phyloP scores from a whole-genome alignment of 1,140 invertebrate species.

The Rhopalosiphum padi region DNA sequence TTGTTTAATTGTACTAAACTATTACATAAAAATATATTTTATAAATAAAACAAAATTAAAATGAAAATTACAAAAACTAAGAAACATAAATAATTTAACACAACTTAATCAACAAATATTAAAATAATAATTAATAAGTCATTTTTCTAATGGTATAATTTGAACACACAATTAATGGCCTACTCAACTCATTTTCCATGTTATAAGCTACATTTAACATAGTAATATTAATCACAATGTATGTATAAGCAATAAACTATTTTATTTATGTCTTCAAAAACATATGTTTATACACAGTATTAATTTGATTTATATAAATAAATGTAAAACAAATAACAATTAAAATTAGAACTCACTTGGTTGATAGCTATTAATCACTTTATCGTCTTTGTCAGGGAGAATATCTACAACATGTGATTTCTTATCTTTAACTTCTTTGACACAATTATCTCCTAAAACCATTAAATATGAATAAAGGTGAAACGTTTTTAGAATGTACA shows the following conservation, averaged over 20 bases:
- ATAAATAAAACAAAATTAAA: too few relatives aligned
- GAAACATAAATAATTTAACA: too few relatives aligned
- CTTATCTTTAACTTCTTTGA: not conserved
- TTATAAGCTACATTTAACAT: not conserved
- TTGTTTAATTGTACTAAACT: too few relatives aligned
- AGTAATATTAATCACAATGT: not conserved
- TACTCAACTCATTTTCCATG: not conserved
- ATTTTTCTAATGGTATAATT: not conserved
- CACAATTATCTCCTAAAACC: not conserved
- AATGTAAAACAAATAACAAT: not conserved
- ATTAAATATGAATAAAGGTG: not conserved
- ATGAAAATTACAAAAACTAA: too few relatives aligned
- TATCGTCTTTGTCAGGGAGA: not conserved
- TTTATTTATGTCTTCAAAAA: not conserved
- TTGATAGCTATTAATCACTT: not conserved
- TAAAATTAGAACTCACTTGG: not conserved
- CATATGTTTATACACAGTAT: not conserved
- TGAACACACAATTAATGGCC: not conserved
- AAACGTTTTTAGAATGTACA: not conserved
- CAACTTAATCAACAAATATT: too few relatives aligned
- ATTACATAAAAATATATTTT: too few relatives aligned
- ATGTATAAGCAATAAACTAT: not conserved
- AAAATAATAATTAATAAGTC: not conserved
- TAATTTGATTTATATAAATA: not conserved
- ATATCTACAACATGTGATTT: not conserved